phyloP scores from a whole-genome alignment of 2,113 vertebrate genomes.

The Sciurus niger region DNA sequence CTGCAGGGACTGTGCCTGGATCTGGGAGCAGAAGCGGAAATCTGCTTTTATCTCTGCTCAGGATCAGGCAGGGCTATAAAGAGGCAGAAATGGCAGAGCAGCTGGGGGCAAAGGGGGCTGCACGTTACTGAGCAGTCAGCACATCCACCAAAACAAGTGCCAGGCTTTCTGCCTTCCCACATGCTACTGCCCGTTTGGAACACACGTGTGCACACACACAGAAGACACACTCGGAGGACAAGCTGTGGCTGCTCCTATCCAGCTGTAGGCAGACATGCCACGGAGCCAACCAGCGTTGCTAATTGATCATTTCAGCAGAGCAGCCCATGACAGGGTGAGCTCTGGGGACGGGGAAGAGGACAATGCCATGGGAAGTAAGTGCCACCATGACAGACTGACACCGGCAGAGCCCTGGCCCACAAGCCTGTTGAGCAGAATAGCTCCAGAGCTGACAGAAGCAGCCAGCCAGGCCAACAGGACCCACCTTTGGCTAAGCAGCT shows the following conservation, averaged over 20 bases:
- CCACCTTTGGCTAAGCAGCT: background rate
- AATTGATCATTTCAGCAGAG: background rate
- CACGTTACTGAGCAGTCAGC: conserved; percentile 71
- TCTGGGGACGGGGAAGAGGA: background rate
- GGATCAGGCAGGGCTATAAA: conserved; percentile 56
- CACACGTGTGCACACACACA: fast-evolving
- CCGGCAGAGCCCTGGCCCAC: background rate
- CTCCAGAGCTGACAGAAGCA: background rate
- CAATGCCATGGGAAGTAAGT: background rate
- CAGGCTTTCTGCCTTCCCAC: background rate
- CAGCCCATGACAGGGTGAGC: background rate
- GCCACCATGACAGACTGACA: background rate
- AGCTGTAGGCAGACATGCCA: conserved; percentile 46
- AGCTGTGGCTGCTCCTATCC: background rate
- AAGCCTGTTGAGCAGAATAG: background rate
- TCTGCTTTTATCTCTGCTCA: conserved; percentile 74
- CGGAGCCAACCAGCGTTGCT: background rate
- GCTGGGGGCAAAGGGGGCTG: conserved; percentile 49
- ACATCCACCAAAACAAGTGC: conserved; percentile 67
- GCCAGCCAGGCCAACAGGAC: fast-evolving
- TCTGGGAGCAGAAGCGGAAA: conserved; percentile 69
- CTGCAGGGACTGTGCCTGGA: conserved; percentile 74
- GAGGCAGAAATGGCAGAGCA: conserved; percentile 70
- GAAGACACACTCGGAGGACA: background rate
- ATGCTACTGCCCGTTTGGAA: background rate